A percentile compares a stretch with the other conserved stretches of the same genome.
phyloP scores from a whole-genome alignment of 2,797 vertebrate genomes.

The Avahi laniger region DNA sequence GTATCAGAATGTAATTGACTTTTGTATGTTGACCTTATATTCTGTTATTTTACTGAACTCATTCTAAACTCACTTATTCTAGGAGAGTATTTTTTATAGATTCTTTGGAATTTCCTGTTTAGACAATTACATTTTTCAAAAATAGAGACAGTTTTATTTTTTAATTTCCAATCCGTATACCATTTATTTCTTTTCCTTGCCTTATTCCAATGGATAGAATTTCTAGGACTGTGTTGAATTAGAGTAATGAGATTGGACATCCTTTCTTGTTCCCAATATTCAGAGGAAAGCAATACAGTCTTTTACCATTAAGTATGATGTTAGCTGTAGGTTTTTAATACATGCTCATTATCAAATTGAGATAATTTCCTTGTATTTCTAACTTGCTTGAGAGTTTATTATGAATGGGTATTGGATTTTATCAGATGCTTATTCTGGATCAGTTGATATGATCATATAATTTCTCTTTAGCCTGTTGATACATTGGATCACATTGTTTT shows the following conservation, averaged over 20 bases:
- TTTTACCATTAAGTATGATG: not conserved
- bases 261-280: not conserved
- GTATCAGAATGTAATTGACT: not conserved
- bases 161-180: not conserved
- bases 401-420: not conserved
- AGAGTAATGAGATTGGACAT: not conserved
- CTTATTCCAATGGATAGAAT: not conserved
- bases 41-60: not conserved
- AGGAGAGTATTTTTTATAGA: not conserved
- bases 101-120: not conserved
- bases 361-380: not conserved
- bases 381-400: constrained; percentile 32
- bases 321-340: not conserved
- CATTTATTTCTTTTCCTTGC: not conserved
- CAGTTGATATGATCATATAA: not conserved
- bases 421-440: not conserved
- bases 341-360: not conserved
- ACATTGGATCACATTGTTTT: not conserved
- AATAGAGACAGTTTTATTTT: not conserved
- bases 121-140: not conserved
- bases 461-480: not conserved
- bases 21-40: not conserved
- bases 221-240: not conserved
- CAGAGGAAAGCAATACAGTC: not conserved
- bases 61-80: not conserved